Evolutionary conservation across 2,888 invertebrate genomes (phyloP), one percentile per base, ranked within the genome.

Genomic region (Ichneumon xanthorius): DNA sequence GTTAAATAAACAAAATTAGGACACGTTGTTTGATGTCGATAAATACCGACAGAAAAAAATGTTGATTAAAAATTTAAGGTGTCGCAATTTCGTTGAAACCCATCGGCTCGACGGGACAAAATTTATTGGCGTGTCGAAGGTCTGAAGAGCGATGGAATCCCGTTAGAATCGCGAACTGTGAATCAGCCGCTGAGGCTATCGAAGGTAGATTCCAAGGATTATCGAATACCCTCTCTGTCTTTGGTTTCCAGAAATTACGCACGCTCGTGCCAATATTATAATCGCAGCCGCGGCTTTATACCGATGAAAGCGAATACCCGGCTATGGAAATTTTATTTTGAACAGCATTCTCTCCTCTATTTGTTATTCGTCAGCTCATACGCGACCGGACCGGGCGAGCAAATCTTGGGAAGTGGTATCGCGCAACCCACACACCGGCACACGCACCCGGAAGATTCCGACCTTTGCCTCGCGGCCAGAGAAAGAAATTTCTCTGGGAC

Each of bases 401-500:
- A 22, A 63, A 16, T 2, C 2, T 53, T n/a, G n/a, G 53, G 14
- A 77, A 55, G 67, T 58, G 45, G 45, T 58, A 68, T 58, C 68
- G 26, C 58, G 30, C 67, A 77, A 77, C 40, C n/a, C 40, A 67
- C 16, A 77, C 40, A 19, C 19, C 26, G 2, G 53, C 7, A 53
- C 50, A 30, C 33, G 50, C 19, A 76, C 33, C 19, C n/a, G 40
- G 30, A 61, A 45, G 30, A 48, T 16, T 7, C 58, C 73, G 58
- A 68, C 68, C 68, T 58, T 78, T 26, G 68, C 68, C 58, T 58
- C 68, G 22, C 22, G 73, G 61, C 45, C 45, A 30, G 9, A 30
- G 73, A 45, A 61, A 65, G 45, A 75, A 75, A 73, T 73, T 61
- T 73, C 73, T 45, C 73, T 73, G 40, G 22, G 19, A 33, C 53